Evolutionary conservation across 2,797 vertebrate genomes (phyloP).

Genomic region (Vipera latastei): DNA sequence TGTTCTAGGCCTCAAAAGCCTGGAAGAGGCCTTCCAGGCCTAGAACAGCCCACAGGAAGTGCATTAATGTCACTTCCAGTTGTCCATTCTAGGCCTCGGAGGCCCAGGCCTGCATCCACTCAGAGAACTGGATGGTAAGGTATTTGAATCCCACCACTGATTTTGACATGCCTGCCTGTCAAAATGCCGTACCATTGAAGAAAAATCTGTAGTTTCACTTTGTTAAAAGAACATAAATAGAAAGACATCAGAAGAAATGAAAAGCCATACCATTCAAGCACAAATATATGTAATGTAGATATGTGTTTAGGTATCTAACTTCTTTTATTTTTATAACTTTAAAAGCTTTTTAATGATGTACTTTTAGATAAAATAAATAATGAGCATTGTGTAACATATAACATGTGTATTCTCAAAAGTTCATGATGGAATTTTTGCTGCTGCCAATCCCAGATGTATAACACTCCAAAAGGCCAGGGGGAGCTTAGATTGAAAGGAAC

Average conservation of each 20-base stretch:
- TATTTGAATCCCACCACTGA: background rate
- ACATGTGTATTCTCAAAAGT: background rate
- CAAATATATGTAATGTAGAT: background rate
- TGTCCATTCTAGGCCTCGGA: no score
- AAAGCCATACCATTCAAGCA: background rate
- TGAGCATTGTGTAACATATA: background rate
- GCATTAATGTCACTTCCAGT: no score
- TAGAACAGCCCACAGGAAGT: no score
- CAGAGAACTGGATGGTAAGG: no score
- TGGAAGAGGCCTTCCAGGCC: no score
- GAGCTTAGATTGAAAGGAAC: background rate
- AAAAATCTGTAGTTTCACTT: background rate
- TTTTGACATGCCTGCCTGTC: background rate
- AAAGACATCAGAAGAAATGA: background rate
- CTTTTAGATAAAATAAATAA: background rate
- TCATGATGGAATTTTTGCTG: background rate
- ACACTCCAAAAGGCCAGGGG: background rate
- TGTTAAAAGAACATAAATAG: background rate
- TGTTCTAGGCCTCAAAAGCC: no score
- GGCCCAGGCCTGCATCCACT: no score
- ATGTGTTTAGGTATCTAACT: background rate
- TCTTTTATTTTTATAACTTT: background rate
- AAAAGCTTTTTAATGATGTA: background rate
- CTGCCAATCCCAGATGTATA: constrained; percentile 21
- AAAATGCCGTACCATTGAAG: background rate